Conservation (phyloP, 2,113 vertebrate genomes). For the Pseudorectes ferrugineus region DNA sequence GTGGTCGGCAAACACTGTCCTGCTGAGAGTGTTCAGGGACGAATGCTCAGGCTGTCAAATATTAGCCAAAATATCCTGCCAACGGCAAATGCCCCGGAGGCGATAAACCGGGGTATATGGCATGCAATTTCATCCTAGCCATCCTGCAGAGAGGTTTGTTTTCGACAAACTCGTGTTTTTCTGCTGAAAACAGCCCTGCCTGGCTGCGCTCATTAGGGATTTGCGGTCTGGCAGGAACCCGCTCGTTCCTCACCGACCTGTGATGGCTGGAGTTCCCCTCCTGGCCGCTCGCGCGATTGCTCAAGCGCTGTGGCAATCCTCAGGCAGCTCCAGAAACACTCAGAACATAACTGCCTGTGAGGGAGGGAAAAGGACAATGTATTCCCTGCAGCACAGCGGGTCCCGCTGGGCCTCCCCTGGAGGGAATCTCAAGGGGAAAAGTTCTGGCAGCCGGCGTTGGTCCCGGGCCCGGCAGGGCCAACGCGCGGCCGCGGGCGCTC, state of each 20-base stretch:
- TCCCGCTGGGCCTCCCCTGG: not conserved
- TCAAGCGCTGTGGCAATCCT: not conserved
- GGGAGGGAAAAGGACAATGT: not conserved
- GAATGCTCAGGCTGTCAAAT: not conserved
- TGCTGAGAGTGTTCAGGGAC: not conserved
- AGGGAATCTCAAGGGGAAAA: not conserved
- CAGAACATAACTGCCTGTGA: not conserved
- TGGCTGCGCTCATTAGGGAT: not conserved
- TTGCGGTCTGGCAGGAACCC: not conserved
- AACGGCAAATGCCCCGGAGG: not conserved
- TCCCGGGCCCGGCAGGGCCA: not conserved
- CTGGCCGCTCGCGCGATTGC: not conserved
- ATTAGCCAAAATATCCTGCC: not conserved
- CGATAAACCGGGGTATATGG: not conserved
- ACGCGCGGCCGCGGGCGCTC: not conserved
- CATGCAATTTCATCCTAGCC: not conserved
- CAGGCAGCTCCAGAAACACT: not conserved
- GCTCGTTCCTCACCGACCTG: rapidly evolving
- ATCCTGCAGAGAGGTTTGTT: not conserved
- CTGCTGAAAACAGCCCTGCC: not conserved
- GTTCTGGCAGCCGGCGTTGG: not conserved
- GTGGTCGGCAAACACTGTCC: not conserved
- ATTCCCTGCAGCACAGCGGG: not conserved
- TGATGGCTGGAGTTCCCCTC: rapidly evolving
- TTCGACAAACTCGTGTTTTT: not conserved